These are phyloP conservation scores for Rhynchomys soricoides DNA, from an alignment of 2,113 vertebrate genomes.

Conservation along the genomic window DNA sequence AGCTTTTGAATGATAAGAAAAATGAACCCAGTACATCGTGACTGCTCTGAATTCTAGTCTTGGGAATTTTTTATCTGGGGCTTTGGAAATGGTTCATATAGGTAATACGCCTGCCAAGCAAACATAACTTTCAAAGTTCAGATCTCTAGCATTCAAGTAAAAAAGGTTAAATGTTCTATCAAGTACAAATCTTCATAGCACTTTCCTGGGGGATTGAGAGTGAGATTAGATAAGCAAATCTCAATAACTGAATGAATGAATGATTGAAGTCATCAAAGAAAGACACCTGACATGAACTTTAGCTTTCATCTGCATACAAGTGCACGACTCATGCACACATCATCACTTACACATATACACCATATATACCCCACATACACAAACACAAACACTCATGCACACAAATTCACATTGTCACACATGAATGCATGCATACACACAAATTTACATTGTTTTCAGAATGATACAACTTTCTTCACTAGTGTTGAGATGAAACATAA, in stretches of 20 bases:
- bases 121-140: too few species aligned
- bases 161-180: too few species aligned
- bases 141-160: too few species aligned
- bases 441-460: neutral
- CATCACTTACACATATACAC: neutral
- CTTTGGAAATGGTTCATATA: neutral
- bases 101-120: neutral
- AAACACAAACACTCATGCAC: neutral
- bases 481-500: slow-evolving; percentile 62
- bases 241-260: neutral
- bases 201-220: neutral
- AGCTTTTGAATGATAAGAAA: slow-evolving; percentile 23
- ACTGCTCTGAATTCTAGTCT: neutral
- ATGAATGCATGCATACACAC: too few species aligned
- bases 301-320: neutral
- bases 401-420: neutral
- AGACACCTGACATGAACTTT: neutral
- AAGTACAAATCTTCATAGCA: neutral
- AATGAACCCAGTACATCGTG: neutral
- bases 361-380: neutral
- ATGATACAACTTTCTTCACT: slow-evolving; percentile 17
- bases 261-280: neutral
- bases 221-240: neutral
- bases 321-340: neutral
- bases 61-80: neutral